These are phyloP conservation scores for Phrixothrix hirtus DNA, from an alignment of 2,888 invertebrate species.

Conservation along the genomic window DNA sequence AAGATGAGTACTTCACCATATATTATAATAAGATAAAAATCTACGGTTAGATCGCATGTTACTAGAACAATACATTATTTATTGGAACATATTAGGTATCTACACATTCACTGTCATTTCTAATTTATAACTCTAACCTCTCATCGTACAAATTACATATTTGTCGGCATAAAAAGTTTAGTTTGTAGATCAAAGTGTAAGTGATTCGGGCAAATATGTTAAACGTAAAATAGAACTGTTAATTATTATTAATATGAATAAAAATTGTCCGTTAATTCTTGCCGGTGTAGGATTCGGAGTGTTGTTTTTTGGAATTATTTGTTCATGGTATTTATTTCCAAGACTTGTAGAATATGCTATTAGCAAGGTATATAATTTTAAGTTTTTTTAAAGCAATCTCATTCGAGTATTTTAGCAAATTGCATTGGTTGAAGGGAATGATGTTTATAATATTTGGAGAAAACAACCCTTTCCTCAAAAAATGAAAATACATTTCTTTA, in stretches of 20 bases:
- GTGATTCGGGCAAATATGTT: not conserved
- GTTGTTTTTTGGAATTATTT: conserved; percentile 53
- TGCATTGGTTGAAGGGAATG: conserved; percentile 61
- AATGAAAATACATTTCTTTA: conserved; percentile 62
- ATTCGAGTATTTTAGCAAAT: conserved; percentile 51
- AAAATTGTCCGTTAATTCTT: conserved; percentile 39
- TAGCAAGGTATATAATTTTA: conserved; percentile 55
- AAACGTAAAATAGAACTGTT: not conserved
- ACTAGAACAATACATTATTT: conserved; percentile 23
- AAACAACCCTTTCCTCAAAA: conserved; percentile 62
- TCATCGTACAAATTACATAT: not conserved
- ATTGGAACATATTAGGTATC: conserved; percentile 24
- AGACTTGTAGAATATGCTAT: conserved; percentile 57
- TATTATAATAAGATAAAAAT: conserved; percentile 24
- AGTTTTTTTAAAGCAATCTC: conserved; percentile 21
- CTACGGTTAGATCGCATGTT: conserved; percentile 20
- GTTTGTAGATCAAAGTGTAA: not conserved
- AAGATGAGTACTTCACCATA: conserved; percentile 21
- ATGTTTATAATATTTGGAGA: conserved; percentile 63
- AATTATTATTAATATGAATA: conserved; percentile 31
- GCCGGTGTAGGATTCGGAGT: conserved; percentile 48
- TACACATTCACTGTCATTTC: conserved; percentile 23
- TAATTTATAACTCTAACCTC: conserved; percentile 7
- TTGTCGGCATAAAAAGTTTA: not conserved
- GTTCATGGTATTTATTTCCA: conserved; percentile 60